Base-by-base conservation (phyloP, 2,888 invertebrate species). In the Drosophila koepferae region DNA sequence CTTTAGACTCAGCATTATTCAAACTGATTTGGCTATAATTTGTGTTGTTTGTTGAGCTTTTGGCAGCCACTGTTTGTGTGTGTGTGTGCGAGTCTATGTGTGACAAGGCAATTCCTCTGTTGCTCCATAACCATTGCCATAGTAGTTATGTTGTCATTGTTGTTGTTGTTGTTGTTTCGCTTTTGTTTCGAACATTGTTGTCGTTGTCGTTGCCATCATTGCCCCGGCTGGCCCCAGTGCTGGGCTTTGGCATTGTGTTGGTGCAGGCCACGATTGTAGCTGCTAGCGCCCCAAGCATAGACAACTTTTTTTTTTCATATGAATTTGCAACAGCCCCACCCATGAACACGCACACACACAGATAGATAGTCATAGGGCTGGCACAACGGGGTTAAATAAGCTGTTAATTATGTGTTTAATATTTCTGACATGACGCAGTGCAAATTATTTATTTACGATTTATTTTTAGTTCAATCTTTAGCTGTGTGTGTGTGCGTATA, bases 351-450 rank as follows among this genome's bases (percentile, higher is more conserved):
- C 54, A 36, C 36, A 18, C 31, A 38, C 38, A 53, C 34, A 53
- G 4, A 53, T 7, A 53, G 8, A 38, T 23, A 38, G 16, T 16
- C 36, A 38, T 9, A 2, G n/a, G 28, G 36, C 40, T 55, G 55
- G 55, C 55, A 41, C 55, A 86, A 78, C 74, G 81, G 87, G 90
- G 84, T 89, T 90, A 91, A 91, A 91, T 89, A 89, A 89, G 85
- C 84, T 82, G 86, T 86, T 90, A 91, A 91, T 91, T 91, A 90
- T 90, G 90, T 87, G 88, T 80, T 86, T 89, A 84, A 89, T 89
- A 86, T 85, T 85, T 87, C 78, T 87, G 85, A 85, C 85, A 89
- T 81, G 88, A 80, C 80, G 86, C 82, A 88, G 86, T 83, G 85
- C 82, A 86, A 83, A 86, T 87, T 87, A 89, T 86, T 86, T 89